phyloP scores from a whole-genome alignment of 2,888 invertebrate genomes.

The Prosapia bicincta region DNA sequence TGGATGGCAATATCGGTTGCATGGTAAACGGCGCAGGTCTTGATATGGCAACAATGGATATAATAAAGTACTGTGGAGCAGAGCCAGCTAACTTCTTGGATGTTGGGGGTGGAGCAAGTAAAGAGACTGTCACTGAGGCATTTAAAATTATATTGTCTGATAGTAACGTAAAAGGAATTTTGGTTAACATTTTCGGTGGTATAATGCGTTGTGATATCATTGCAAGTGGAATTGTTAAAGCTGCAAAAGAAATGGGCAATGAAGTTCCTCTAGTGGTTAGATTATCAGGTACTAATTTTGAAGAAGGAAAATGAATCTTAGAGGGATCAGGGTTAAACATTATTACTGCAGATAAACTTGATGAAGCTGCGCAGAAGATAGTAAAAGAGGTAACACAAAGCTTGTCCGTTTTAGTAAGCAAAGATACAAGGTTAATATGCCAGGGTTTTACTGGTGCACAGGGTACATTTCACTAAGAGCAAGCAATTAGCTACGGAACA shows the following conservation, averaged over 20 bases:
- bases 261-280: constrained; percentile 91
- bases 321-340: constrained; percentile 70
- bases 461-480: constrained; percentile 91
- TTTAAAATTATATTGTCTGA: constrained; percentile 85
- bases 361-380: constrained; percentile 78
- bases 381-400: too few relatives aligned
- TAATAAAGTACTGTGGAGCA: constrained; percentile 94
- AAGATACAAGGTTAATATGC: constrained; percentile 87
- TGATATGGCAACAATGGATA: constrained; percentile 99
- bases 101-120: constrained; percentile 93
- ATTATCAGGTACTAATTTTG: constrained; percentile 86
- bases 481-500: constrained; percentile 98
- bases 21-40: constrained; percentile 97
- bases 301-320: constrained; percentile 74
- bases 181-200: constrained; percentile 96
- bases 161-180: constrained; percentile 81
- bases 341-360: constrained; percentile 73
- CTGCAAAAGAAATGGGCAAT: constrained; percentile 83
- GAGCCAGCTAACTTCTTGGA: constrained; percentile 97
- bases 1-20: constrained; percentile 96
- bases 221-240: constrained; percentile 91
- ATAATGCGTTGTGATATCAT: constrained; percentile 98
- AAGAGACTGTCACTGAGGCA: constrained; percentile 89
- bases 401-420: too few relatives aligned
- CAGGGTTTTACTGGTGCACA: constrained; percentile 99